Conservation (phyloP, 2,888 invertebrate species). For the Cheiracanthium punctorium region DNA sequence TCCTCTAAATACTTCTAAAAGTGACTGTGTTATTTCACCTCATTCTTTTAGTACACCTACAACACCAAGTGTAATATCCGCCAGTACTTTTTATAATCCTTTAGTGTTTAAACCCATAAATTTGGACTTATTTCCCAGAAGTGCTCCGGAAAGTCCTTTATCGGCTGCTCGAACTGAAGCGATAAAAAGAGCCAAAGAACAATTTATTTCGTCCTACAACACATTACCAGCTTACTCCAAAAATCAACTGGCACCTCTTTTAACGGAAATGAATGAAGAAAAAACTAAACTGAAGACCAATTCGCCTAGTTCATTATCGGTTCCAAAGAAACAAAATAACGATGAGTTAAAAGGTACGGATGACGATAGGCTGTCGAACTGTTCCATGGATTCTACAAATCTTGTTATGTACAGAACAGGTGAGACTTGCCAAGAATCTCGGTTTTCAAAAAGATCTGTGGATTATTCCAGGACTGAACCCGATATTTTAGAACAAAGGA, state of each 20-base stretch:
- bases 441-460: conserved; percentile 14
- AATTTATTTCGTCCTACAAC: conserved; percentile 46
- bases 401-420: conserved; percentile 53
- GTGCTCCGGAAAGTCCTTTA: conserved; percentile 38
- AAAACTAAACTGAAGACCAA: neutral
- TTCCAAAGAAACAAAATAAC: neutral
- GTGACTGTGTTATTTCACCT: neutral
- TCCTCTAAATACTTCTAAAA: neutral
- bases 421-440: conserved; percentile 56
- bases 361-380: conserved; percentile 38
- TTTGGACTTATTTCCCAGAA: conserved; percentile 1
- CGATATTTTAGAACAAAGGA: neutral
- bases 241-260: neutral
- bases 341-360: neutral
- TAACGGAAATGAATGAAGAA: neutral
- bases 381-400: conserved; percentile 59
- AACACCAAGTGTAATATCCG: conserved; percentile 24
- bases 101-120: conserved; percentile 25
- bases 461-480: conserved; percentile 20
- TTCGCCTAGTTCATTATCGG: neutral
- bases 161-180: conserved; percentile 39
- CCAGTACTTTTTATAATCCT: conserved; percentile 22
- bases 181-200: conserved; percentile 51
- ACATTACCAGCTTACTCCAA: neutral
- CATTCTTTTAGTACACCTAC: conserved; percentile 47